phyloP scores from a whole-genome alignment of 2,797 vertebrate genomes.

The Micrastur ruficollis region DNA sequence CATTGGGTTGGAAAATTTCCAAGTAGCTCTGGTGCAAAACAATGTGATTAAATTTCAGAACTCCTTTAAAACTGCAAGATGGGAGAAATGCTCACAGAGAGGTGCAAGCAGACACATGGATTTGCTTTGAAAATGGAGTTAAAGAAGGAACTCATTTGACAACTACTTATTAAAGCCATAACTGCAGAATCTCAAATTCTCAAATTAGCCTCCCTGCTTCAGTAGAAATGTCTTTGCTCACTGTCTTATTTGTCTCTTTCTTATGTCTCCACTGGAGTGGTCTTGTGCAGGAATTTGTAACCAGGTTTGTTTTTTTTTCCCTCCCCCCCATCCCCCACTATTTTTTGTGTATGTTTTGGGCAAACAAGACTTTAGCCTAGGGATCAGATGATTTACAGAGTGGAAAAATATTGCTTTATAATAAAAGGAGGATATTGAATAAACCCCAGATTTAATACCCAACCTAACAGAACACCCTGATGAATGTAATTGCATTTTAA shows the following conservation, averaged over 20 bases:
- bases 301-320: background rate
- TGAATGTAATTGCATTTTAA: conserved; percentile 91
- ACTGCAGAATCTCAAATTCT: conserved; percentile 32
- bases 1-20: background rate
- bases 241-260: conserved; percentile 15
- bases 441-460: conserved; percentile 82
- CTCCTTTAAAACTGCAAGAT: background rate
- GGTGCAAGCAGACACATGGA: background rate
- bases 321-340: background rate
- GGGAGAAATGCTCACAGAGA: background rate
- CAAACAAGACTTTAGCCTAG: conserved; percentile 73
- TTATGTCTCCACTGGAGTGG: background rate
- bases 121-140: conserved; percentile 48
- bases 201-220: conserved; percentile 51
- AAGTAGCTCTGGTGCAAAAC: background rate
- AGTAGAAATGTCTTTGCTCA: conserved; percentile 26
- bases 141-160: conserved; percentile 23
- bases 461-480: conserved; percentile 79
- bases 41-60: background rate
- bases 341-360: conserved; percentile 70
- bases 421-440: conserved; percentile 83
- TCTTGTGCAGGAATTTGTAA: conserved; percentile 32
- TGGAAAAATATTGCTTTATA: conserved; percentile 81
- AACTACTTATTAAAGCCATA: conserved; percentile 55
- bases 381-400: conserved; percentile 81